Evolutionary conservation across 2,797 vertebrate genomes (phyloP).

Genomic region (Sternarchorhynchus goeldii): DNA sequence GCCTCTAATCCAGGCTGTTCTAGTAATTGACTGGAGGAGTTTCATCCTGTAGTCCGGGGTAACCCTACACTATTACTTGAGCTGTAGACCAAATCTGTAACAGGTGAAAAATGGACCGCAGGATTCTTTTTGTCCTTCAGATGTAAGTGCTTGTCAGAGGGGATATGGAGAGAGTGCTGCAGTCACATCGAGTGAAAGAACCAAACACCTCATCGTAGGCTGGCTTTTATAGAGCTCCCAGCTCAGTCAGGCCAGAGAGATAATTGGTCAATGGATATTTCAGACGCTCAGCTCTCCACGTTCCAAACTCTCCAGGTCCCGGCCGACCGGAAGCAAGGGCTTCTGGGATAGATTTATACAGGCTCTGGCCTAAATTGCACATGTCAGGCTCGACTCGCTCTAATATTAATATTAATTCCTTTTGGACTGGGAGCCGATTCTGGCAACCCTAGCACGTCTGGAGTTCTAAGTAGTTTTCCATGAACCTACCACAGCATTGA

Average conservation of each 20-base stretch:
- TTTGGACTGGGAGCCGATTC: constrained; percentile 66
- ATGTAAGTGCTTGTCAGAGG: constrained; percentile 55
- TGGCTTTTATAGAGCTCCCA: constrained; percentile 53
- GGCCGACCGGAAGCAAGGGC: constrained; percentile 67
- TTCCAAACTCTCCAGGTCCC: constrained; percentile 61
- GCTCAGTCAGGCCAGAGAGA: constrained; percentile 48
- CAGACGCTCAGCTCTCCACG: constrained; percentile 53
- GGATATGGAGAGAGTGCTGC: constrained; percentile 40
- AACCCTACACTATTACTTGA: constrained; percentile 52
- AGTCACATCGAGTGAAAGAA: constrained; percentile 45
- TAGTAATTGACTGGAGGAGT: constrained; percentile 35
- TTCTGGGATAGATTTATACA: constrained; percentile 77
- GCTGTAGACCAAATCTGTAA: constrained; percentile 51
- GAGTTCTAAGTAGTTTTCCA: constrained; percentile 74
- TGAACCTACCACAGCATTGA: constrained; percentile 70
- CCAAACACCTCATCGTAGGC: constrained; percentile 49
- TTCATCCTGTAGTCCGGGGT: constrained; percentile 31
- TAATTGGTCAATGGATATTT: constrained; percentile 67
- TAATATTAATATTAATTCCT: constrained; percentile 77
- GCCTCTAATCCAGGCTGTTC: constrained; percentile 21
- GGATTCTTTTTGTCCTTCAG: constrained; percentile 54
- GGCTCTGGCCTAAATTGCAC: constrained; percentile 72
- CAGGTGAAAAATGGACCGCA: constrained; percentile 55
- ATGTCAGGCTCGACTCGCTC: constrained; percentile 72
- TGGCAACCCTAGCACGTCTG: constrained; percentile 71